These are phyloP conservation scores for Casuarius casuarius DNA, from an alignment of 2,113 vertebrate species.

Conservation along the genomic window DNA sequence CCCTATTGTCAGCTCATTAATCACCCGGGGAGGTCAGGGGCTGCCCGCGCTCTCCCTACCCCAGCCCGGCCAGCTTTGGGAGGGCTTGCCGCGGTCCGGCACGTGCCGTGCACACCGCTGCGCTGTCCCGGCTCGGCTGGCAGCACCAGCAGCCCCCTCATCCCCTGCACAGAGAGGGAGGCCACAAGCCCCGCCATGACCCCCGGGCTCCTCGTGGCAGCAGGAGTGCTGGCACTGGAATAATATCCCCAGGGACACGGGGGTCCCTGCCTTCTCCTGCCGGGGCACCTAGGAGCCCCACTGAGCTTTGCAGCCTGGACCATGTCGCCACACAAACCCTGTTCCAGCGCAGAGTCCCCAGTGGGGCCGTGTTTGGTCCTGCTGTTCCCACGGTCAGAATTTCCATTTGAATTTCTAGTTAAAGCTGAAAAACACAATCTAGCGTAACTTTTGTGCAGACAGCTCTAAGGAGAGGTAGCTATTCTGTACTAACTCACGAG, in stretches of 20 bases:
- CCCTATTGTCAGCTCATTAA: slow-evolving; percentile 82
- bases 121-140: neutral
- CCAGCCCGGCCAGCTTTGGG: neutral
- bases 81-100: neutral
- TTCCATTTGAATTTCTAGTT: neutral
- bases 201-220: too few relatives aligned
- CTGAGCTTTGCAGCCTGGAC: too few relatives aligned
- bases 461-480: neutral
- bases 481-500: accelerated
- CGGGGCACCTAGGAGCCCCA: too few relatives aligned
- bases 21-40: slow-evolving; percentile 38
- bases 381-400: neutral
- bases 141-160: too few relatives aligned
- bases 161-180: too few relatives aligned
- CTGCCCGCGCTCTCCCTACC: neutral
- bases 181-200: too few relatives aligned
- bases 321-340: too few relatives aligned
- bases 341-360: too few relatives aligned
- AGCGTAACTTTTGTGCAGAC: neutral
- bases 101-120: accelerated
- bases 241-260: neutral
- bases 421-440: neutral
- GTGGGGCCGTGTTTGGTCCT: too few relatives aligned
- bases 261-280: neutral
- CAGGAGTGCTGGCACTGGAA: neutral